These are phyloP conservation scores for Cerceris rybyensis DNA, from an alignment of 2,888 invertebrate genomes.

Conservation along the genomic window DNA sequence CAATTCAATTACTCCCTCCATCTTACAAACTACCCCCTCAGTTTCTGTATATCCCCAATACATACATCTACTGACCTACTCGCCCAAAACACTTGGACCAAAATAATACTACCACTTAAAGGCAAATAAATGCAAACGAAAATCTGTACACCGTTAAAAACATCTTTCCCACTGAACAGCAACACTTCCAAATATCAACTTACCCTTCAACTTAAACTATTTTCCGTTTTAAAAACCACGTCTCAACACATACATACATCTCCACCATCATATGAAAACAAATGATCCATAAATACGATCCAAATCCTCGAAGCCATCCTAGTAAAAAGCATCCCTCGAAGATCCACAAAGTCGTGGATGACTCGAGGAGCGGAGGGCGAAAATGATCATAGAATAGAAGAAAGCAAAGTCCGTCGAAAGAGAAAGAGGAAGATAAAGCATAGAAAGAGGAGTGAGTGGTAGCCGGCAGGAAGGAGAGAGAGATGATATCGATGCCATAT, in stretches of 20 bases:
- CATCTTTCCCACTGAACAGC: no score
- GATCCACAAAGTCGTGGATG: slow-evolving; percentile 38
- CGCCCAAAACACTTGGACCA: no score
- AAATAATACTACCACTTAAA: no score
- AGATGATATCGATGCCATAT: slow-evolving; percentile 76
- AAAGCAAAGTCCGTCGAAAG: background rate
- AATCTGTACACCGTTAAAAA: no score
- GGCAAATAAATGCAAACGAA: no score
- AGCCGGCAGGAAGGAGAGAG: slow-evolving; percentile 26
- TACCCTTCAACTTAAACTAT: no score
- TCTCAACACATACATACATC: slow-evolving; percentile 24
- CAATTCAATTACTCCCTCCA: no score
- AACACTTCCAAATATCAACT: no score
- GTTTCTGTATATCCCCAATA: no score
- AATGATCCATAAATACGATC: slow-evolving; percentile 50
- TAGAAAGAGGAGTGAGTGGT: slow-evolving; percentile 8
- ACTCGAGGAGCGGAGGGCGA: slow-evolving; percentile 5
- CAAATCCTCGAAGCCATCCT: slow-evolving; percentile 23
- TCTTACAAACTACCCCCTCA: no score
- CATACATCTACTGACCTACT: no score
- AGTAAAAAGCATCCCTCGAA: slow-evolving; percentile 50
- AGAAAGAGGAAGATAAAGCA: slow-evolving; percentile 3
- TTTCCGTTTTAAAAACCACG: slow-evolving; percentile 55
- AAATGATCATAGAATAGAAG: background rate
- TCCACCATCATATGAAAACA: slow-evolving; percentile 49